A percentile compares a stretch with the other conserved stretches of the same genome.
These are phyloP conservation scores for Ondatra zibethicus DNA, from an alignment of 2,113 vertebrate species.

Conservation along the genomic window DNA sequence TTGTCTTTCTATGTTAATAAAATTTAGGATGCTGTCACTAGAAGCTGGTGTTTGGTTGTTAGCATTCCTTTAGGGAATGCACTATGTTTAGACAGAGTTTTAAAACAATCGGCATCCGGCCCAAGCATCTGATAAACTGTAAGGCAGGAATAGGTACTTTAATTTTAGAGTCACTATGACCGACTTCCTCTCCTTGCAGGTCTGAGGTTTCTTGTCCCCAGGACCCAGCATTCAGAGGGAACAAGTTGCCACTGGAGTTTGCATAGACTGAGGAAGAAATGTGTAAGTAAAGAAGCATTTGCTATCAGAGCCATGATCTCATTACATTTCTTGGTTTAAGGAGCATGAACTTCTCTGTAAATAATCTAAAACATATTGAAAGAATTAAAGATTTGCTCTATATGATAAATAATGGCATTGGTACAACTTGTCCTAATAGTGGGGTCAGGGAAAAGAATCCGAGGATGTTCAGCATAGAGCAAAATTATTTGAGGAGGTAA, in stretches of 20 bases:
- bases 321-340: slow-evolving; percentile 1
- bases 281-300: neutral
- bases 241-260: neutral
- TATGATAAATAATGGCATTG: neutral
- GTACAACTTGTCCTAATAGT: neutral
- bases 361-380: slow-evolving; percentile 15
- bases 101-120: slow-evolving; percentile 80
- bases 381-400: neutral
- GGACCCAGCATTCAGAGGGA: neutral
- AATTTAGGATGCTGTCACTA: slow-evolving; percentile 70
- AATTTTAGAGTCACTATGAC: slow-evolving; percentile 76
- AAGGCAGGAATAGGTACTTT: slow-evolving; percentile 77
- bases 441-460: neutral
- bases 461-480: neutral
- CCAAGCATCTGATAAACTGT: slow-evolving; percentile 73
- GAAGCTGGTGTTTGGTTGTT: slow-evolving; percentile 62
- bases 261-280: neutral
- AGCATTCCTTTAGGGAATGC: slow-evolving; percentile 69
- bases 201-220: slow-evolving; percentile 36
- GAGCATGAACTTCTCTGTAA: neutral
- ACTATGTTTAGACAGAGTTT: slow-evolving; percentile 80
- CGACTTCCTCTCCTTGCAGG: slow-evolving; percentile 72
- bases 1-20: slow-evolving; percentile 67
- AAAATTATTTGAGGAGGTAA: neutral
- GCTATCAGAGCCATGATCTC: neutral